Evolutionary conservation across 2,113 vertebrate genomes (phyloP), one percentile per base, ranked within the genome.

Genomic region (Solea senegalensis): DNA sequence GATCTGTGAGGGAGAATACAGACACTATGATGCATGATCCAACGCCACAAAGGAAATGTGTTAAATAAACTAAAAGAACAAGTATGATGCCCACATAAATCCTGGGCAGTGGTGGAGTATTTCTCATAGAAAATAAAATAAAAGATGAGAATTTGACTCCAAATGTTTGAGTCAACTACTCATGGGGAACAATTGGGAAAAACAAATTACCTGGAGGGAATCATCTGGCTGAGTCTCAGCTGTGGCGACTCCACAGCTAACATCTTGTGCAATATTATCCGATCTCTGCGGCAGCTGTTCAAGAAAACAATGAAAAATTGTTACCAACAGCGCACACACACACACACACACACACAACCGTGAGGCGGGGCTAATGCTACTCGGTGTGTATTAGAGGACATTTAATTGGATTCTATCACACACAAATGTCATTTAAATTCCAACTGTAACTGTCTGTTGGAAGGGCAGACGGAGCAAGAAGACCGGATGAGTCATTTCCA

Each of bases 1-100:
- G 72, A 99, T 99, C 97, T 98, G 76, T 21, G 69, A 86, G 50
- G 10, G 86, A 85, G 62, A 85, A 66, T 8, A 64, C 2, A 13
- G 9, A 43, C 70, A 14, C 16, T 10, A 28, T 27, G 5, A 51
- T 34, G 7, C 39, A 67, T 46, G 27, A 21, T 69, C 15, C 8
- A 0, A 1, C 39, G 12, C 3, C n/a, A 7, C 26, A 57, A 11
- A 15, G 13, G 2, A 60, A 48, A 45, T 8, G 13, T 26, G 9
- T 40, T 14, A 6, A 12, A 21, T 41, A 8, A 8, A 27, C 7
- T 7, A 46, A 46, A 63, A 46, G 12, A 56, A 9, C 45, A 8
- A 41, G 4, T 44, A 15, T 39, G 9, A 65, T 14, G 10, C n/a
- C 40, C 15, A 64, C 9, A 40, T 51, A 10, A 55, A 52, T 53